Base-by-base conservation (phyloP, 2,888 invertebrate species). In the Nemapogon koenigi region DNA sequence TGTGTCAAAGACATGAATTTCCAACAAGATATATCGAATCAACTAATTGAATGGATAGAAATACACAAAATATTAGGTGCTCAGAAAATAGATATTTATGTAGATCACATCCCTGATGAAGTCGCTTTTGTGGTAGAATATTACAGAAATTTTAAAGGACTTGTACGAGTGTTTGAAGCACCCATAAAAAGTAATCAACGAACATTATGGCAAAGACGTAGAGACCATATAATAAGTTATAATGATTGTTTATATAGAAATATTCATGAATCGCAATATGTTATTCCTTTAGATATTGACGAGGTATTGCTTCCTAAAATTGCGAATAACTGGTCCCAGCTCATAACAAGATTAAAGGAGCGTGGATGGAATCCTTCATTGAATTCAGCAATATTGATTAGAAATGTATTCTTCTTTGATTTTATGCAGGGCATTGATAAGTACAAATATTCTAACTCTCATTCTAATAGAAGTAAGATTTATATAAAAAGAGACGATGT, bases 171-270 rank as follows among this genome's bases (percentile, higher is more conserved):
- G 45, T 76, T 76, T 39, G 61, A 71, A 46, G 70, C 84, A 55
- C 81, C 82, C 52, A 69, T 83, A 56, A 83, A 83, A 38, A 43
- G 62, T 62, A 69, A 62, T 41, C 50, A 57, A 17, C 58, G 66
- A 50, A 58, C 65, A 42, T 52, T 80, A 22, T 89, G 88, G 83
- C 88, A 88, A 55, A 55, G 72, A 27, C 84, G 89, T 52, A 75
- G 90, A 48, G 83, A 88, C 63, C 90, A 90, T 56, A 67, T 90
- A 19, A 79, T 90, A 43, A 84, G 88, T 1, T 90, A 90, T 60
- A 90, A 90, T 59, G 89, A 89, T 58, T 90, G 90, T 55, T 81
- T 90, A 41, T 89, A 90, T 59, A 81, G 87, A 56, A 88, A 88
- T 64, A 64, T 89, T 37, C 66, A 81, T 49, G 72, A 73, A 45